A percentile compares a stretch with the other conserved stretches of the same genome.
Conservation (phyloP, 1,140 invertebrate genomes). For the Pentalonia nigronervosa region DNA sequence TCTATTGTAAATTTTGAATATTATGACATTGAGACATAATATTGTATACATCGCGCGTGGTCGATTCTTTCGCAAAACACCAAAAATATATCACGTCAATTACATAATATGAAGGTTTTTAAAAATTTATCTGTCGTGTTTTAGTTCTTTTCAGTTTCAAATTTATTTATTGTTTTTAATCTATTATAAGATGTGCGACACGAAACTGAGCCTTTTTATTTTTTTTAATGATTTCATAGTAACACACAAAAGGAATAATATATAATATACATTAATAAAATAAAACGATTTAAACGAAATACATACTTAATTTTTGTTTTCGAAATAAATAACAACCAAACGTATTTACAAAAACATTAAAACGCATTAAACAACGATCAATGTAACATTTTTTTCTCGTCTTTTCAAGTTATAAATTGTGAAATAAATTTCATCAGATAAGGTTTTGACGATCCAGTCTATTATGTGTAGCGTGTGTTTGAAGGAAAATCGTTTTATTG, state of each 20-base stretch:
- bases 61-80: background rate
- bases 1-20: background rate
- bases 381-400: background rate
- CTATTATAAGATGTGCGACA: background rate
- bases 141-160: slow-evolving; percentile 1
- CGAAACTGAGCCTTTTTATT: background rate
- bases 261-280: background rate
- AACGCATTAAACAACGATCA: background rate
- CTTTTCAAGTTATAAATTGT: background rate
- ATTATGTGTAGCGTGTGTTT: background rate
- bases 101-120: background rate
- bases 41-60: background rate
- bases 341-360: background rate
- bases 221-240: background rate
- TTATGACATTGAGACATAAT: slow-evolving; percentile 17
- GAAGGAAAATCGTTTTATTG: slow-evolving; percentile 18
- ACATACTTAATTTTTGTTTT: background rate
- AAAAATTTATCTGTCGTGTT: background rate
- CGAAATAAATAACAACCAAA: background rate
- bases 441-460: background rate
- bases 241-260: background rate
- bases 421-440: background rate
- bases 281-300: background rate
- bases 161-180: slow-evolving; percentile 1
- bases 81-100: background rate